Evolutionary conservation across 1,140 invertebrate genomes (phyloP).

Genomic region (Atta texana): DNA sequence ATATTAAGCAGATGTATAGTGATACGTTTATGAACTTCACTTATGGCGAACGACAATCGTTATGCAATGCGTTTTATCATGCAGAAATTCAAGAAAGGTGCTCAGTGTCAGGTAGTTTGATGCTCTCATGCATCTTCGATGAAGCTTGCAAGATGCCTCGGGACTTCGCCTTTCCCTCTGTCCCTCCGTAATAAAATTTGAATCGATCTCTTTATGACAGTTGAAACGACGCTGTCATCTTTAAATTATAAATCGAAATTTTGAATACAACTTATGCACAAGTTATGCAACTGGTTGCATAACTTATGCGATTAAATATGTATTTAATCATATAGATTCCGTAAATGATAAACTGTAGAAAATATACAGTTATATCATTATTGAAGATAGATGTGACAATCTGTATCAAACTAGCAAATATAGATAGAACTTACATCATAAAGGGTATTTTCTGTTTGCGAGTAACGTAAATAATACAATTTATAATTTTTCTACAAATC

Average conservation of each 20-base stretch:
- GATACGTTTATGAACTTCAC: background rate
- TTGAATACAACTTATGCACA: conserved; percentile 28
- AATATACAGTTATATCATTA: conserved; percentile 7
- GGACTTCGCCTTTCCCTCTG: background rate
- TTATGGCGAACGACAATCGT: background rate
- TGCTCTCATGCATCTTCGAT: conserved; percentile 55
- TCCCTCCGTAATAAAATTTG: conserved; percentile 36
- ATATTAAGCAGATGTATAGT: background rate
- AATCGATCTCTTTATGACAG: conserved; percentile 56
- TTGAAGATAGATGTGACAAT: background rate
- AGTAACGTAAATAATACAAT: background rate
- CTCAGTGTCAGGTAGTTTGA: conserved; percentile 53
- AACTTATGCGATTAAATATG: conserved; percentile 28
- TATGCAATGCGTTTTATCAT: conserved; percentile 24
- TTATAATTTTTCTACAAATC: background rate
- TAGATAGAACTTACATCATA: background rate
- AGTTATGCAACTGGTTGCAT: too few species aligned
- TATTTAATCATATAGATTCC: background rate
- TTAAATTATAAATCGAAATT: conserved; percentile 55
- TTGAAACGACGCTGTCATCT: conserved; percentile 8
- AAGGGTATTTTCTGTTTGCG: background rate
- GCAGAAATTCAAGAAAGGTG: conserved; percentile 45
- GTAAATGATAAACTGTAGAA: background rate
- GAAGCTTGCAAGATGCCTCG: conserved; percentile 25
- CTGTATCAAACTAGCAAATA: background rate